A percentile compares a stretch with the other conserved stretches of the same genome.
Conservation (phyloP, 1,140 invertebrate genomes). For the Agrypnia vestita region DNA sequence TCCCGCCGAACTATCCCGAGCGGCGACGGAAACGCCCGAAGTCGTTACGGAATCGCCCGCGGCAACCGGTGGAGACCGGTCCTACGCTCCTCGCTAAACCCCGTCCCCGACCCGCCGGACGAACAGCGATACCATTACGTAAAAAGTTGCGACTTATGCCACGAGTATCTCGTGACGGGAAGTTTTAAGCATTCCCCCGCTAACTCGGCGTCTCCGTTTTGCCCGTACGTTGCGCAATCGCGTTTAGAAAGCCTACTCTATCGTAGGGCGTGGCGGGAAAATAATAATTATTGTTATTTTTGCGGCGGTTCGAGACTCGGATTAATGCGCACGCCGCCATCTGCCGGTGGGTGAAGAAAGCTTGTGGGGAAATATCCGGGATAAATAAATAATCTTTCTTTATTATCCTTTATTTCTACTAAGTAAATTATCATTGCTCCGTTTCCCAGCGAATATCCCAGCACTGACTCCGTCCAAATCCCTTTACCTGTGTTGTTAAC, state of each 20-base stretch:
- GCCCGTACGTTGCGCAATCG: not conserved
- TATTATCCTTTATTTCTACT: too few relatives aligned
- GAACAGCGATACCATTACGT: not conserved
- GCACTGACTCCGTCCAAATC: too few relatives aligned
- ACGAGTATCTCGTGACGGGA: too few relatives aligned
- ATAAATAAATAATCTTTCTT: too few relatives aligned
- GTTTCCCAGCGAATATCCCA: too few relatives aligned
- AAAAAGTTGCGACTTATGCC: not conserved
- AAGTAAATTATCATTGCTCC: too few relatives aligned
- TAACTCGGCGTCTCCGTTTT: not conserved
- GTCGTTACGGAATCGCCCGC: slow-evolving; percentile 21
- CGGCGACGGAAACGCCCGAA: slow-evolving; percentile 5
- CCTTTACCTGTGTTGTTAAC: too few relatives aligned
- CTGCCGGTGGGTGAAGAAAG: slow-evolving; percentile 16
- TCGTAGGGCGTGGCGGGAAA: slow-evolving; percentile 28
- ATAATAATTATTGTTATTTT: slow-evolving; percentile 31
- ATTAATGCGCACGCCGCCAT: slow-evolving; percentile 30
- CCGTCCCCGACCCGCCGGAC: not conserved
- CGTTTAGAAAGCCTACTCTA: slow-evolving; percentile 18
- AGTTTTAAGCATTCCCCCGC: too few relatives aligned
- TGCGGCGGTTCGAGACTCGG: slow-evolving; percentile 23
- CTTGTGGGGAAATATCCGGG: not conserved
- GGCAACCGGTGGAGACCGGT: slow-evolving; percentile 7
- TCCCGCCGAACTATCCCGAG: not conserved
- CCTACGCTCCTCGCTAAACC: slow-evolving; percentile 19